phyloP scores from a whole-genome alignment of 2,888 invertebrate genomes.

The Dione juno region DNA sequence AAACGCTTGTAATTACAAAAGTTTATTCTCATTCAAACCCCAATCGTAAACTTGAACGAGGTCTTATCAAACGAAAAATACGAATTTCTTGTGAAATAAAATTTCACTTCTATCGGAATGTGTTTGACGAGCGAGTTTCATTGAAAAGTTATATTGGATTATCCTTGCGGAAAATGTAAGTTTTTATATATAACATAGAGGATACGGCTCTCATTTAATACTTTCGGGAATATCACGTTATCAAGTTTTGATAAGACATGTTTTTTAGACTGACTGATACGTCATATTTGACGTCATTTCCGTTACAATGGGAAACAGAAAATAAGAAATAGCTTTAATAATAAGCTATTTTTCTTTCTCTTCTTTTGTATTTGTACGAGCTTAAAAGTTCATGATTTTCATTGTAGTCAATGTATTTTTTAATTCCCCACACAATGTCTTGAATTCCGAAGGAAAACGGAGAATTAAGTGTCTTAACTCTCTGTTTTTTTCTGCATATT shows the following conservation, averaged over 20 bases:
- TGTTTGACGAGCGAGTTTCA: slow-evolving; percentile 21
- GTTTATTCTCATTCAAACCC: slow-evolving; percentile 37
- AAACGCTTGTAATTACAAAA: slow-evolving; percentile 38
- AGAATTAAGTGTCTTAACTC: no score
- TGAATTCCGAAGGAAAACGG: no score
- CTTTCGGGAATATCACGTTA: not conserved
- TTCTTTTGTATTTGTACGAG: not conserved
- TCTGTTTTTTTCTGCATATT: not conserved
- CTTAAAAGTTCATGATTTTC: not conserved
- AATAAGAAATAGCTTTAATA: not conserved
- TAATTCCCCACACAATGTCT: no score
- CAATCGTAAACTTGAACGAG: slow-evolving; percentile 20
- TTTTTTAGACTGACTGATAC: not conserved
- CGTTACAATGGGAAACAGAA: not conserved
- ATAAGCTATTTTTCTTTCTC: not conserved
- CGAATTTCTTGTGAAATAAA: slow-evolving; percentile 10
- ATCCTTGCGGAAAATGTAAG: slow-evolving; percentile 20
- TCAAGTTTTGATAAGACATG: not conserved
- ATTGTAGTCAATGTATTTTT: no score
- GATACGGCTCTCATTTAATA: not conserved
- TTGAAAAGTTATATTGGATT: slow-evolving; percentile 27
- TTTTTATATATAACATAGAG: not conserved
- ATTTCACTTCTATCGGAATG: slow-evolving; percentile 12
- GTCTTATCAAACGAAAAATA: slow-evolving; percentile 32
- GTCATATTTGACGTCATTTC: not conserved